Conservation (phyloP, 2,888 invertebrate genomes). For the Zygogramma bicolorata region DNA sequence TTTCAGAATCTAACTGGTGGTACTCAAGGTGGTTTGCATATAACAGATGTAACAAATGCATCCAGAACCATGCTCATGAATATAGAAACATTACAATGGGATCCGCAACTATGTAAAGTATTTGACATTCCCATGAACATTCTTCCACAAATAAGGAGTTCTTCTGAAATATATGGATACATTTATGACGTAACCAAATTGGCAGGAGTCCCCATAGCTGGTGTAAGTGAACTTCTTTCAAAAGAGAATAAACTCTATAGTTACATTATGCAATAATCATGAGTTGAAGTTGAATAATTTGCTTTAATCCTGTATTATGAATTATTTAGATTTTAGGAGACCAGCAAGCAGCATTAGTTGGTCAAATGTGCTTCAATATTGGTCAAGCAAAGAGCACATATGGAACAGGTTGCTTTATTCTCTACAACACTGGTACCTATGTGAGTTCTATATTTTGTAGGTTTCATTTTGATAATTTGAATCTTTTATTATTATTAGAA, state of each 20-base stretch:
- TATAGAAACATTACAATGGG: constrained; percentile 87
- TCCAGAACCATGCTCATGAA: constrained; percentile 97
- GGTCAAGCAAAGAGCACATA: constrained; percentile 96
- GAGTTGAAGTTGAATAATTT: not conserved
- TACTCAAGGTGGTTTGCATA: constrained; percentile 76
- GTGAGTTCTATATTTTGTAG: constrained; percentile 61
- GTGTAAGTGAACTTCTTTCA: no score
- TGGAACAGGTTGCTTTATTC: constrained; percentile 94
- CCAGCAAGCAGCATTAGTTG: constrained; percentile 94
- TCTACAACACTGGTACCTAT: constrained; percentile 90
- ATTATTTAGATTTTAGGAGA: constrained; percentile 85
- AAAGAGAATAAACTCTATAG: no score
- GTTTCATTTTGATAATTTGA: no score
- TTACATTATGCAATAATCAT: no score
- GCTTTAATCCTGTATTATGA: not conserved
- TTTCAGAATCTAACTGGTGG: constrained; percentile 79
- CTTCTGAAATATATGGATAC: constrained; percentile 92
- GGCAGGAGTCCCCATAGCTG: constrained; percentile 87
- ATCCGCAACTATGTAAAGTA: constrained; percentile 84
- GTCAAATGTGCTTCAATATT: constrained; percentile 88
- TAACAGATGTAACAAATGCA: constrained; percentile 97
- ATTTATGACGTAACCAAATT: constrained; percentile 78
- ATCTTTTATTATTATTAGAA: no score
- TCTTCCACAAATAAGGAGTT: constrained; percentile 89
- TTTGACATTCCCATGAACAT: constrained; percentile 88